Evolutionary conservation across 1,140 invertebrate species (phyloP).

Genomic region (Lanistes nyassanus): DNA sequence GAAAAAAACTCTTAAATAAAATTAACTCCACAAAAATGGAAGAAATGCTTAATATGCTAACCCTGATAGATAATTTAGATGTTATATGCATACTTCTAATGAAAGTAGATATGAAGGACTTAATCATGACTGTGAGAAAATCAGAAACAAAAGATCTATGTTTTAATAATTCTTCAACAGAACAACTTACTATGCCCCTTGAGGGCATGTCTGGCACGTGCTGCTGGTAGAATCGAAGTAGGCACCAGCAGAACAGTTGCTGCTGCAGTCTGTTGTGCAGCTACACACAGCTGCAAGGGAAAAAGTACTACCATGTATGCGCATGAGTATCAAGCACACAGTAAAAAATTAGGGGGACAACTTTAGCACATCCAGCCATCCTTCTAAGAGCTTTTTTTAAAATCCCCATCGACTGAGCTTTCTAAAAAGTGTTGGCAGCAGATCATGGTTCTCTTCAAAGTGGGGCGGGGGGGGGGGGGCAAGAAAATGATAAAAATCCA

Average conservation of each 20-base stretch:
- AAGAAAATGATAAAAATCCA: no score
- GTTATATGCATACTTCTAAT: no score
- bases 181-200: conserved; percentile 46
- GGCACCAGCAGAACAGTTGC: conserved; percentile 38
- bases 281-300: conserved; percentile 35
- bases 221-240: conserved; percentile 32
- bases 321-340: not conserved
- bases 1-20: no score
- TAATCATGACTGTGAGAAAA: not conserved
- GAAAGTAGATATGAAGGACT: not conserved
- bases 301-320: not conserved
- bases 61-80: no score
- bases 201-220: conserved; percentile 36
- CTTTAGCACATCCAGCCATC: no score
- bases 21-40: no score
- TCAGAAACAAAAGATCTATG: not conserved
- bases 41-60: no score
- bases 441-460: no score
- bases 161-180: not conserved
- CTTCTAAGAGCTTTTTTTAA: no score
- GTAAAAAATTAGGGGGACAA: not conserved
- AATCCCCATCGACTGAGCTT: no score
- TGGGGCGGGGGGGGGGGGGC: no score
- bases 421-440: no score
- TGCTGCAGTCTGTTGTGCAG: conserved; percentile 43